Evolutionary conservation across 1,140 invertebrate species (phyloP).

Genomic region (Bombus fervidus): DNA sequence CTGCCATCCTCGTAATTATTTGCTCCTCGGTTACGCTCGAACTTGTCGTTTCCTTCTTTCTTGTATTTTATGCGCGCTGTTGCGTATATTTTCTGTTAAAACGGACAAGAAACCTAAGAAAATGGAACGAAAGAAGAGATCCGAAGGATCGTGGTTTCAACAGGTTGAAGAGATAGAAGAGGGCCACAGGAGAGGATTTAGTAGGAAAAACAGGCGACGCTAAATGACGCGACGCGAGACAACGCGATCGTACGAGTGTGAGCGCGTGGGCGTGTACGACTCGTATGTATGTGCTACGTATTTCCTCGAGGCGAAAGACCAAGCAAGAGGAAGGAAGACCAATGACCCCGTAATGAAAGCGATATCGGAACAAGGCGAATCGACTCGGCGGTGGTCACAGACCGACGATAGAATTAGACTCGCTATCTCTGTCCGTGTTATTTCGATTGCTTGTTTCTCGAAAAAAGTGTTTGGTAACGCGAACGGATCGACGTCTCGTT

Average conservation of each 20-base stretch:
- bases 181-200: not conserved
- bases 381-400: not conserved
- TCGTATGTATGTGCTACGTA: not conserved
- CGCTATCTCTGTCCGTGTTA: not conserved
- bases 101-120: slow-evolving; percentile 59
- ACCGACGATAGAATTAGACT: no score
- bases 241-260: not conserved
- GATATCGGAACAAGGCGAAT: slow-evolving; percentile 29
- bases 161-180: not conserved
- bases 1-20: no score
- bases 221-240: not conserved
- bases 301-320: slow-evolving; percentile 28
- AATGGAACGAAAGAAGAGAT: not conserved
- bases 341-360: slow-evolving; percentile 71
- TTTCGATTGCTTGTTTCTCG: not conserved
- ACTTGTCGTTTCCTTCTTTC: no score
- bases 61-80: no score
- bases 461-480: no score
- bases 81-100: no score
- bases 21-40: no score
- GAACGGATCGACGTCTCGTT: no score
- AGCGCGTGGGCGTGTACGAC: slow-evolving; percentile 15
- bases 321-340: slow-evolving; percentile 66
- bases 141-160: not conserved
- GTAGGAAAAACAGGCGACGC: no score